Evolutionary conservation across 2,888 invertebrate species (phyloP).

Genomic region (Hirtodrosophila alboralis): DNA sequence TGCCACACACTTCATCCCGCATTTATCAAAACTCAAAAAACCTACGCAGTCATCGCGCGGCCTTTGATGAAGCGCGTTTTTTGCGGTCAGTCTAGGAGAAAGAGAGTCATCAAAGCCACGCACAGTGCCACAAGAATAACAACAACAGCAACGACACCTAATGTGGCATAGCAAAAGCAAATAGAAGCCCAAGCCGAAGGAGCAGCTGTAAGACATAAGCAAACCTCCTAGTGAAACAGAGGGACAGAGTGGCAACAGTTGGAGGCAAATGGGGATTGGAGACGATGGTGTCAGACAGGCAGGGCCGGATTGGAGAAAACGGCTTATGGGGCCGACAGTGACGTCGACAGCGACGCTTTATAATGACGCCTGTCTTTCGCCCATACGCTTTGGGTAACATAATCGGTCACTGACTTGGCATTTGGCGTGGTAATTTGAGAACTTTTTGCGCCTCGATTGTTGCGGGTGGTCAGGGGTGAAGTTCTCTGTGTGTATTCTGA

Average conservation of each 20-base stretch:
- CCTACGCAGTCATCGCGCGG: constrained; percentile 69
- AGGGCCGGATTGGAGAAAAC: constrained; percentile 26
- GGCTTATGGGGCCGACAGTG: constrained; percentile 52
- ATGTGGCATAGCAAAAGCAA: constrained; percentile 75
- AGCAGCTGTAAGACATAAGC: constrained; percentile 55
- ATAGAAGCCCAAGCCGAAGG: constrained; percentile 65
- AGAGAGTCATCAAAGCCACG: constrained; percentile 71
- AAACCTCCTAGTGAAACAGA: constrained; percentile 22
- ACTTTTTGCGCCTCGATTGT: constrained; percentile 63
- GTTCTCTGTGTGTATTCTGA: background rate
- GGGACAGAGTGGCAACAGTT: constrained; percentile 16
- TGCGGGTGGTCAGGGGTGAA: constrained; percentile 75
- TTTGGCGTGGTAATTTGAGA: constrained; percentile 79
- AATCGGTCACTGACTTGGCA: constrained; percentile 79
- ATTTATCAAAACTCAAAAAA: constrained; percentile 57
- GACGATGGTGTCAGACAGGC: constrained; percentile 29
- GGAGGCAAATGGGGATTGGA: constrained; percentile 15
- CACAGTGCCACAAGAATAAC: constrained; percentile 33
- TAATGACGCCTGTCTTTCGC: constrained; percentile 71
- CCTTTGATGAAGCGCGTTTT: constrained; percentile 72
- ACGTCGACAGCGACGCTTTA: constrained; percentile 55
- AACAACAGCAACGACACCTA: constrained; percentile 42
- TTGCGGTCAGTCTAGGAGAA: constrained; percentile 56
- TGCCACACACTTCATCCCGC: constrained; percentile 13
- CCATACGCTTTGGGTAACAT: constrained; percentile 78